Percentiles rank a stretch among this genome's conserved stretches.
Conservation (phyloP, 2,888 invertebrate genomes). For the Catocala fraxini region DNA sequence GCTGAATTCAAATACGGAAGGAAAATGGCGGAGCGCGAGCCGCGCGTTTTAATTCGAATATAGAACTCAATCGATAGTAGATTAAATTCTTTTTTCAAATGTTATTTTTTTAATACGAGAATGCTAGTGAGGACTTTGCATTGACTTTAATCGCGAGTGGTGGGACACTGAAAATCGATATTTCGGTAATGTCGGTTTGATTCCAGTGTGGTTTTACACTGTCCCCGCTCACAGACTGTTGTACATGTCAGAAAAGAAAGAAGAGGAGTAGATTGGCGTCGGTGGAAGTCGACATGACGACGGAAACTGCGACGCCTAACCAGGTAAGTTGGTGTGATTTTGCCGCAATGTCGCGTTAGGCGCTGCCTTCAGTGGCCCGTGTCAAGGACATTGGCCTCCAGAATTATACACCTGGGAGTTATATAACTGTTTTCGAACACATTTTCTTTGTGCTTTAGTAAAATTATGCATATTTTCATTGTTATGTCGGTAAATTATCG, state of each 20-base stretch:
- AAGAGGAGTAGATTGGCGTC: slow-evolving; percentile 77
- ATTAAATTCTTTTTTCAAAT: slow-evolving; percentile 38
- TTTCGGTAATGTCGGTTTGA: slow-evolving; percentile 59
- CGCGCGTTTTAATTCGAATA: slow-evolving; percentile 62
- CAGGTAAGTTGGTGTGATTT: slow-evolving; percentile 71
- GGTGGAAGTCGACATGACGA: slow-evolving; percentile 80
- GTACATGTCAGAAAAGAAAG: slow-evolving; percentile 80
- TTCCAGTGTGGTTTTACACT: slow-evolving; percentile 61
- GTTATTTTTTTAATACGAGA: slow-evolving; percentile 39
- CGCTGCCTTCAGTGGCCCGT: slow-evolving; percentile 52
- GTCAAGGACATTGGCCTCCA: slow-evolving; percentile 70
- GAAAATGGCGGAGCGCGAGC: slow-evolving; percentile 76
- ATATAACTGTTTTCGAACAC: slow-evolving; percentile 51
- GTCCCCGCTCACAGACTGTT: slow-evolving; percentile 73
- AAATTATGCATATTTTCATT: neutral
- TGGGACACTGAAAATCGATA: slow-evolving; percentile 77
- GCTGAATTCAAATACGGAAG: slow-evolving; percentile 60
- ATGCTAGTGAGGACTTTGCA: slow-evolving; percentile 69
- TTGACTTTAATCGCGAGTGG: slow-evolving; percentile 51
- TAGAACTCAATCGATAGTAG: slow-evolving; percentile 53
- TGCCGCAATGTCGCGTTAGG: slow-evolving; percentile 64
- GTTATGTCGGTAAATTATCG: neutral
- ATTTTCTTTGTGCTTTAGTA: slow-evolving; percentile 10
- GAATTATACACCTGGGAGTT: slow-evolving; percentile 59
- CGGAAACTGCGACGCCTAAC: slow-evolving; percentile 84